These are phyloP conservation scores for Centropristis striata DNA, from an alignment of 2,113 vertebrate species.

Conservation along the genomic window DNA sequence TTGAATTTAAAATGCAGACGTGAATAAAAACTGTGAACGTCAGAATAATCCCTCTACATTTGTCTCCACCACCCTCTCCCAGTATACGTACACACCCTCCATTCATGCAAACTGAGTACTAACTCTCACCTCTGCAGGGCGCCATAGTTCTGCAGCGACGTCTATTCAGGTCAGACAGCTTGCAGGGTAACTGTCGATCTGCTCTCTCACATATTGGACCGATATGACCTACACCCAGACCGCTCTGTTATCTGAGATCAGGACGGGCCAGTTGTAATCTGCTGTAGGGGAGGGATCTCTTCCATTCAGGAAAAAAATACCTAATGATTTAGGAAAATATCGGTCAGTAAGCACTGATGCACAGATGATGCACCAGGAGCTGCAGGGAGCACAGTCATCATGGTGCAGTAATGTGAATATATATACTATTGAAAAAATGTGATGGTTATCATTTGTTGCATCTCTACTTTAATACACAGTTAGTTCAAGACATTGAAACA, in stretches of 20 bases:
- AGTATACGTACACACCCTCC: not conserved
- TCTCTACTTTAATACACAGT: not conserved
- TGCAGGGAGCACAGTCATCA: not conserved
- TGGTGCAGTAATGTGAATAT: not conserved
- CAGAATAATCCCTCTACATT: no score
- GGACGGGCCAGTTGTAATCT: slow-evolving; percentile 9
- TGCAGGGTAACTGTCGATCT: slow-evolving; percentile 6
- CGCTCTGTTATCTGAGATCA: slow-evolving; percentile 15
- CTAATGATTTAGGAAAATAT: not conserved
- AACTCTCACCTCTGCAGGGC: slow-evolving; percentile 32
- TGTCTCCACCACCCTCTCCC: no score
- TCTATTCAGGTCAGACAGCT: not conserved
- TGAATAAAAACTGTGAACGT: not conserved
- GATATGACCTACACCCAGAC: not conserved
- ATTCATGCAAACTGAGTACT: not conserved
- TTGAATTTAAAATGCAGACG: not conserved
- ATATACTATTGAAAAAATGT: not conserved
- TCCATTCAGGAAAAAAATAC: not conserved
- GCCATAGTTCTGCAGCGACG: slow-evolving; percentile 14
- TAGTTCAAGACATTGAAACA: not conserved
- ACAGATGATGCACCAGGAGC: slow-evolving; percentile 10
- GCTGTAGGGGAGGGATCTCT: not conserved
- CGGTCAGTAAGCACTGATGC: not conserved
- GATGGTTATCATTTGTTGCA: not conserved
- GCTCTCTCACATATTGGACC: not conserved